Conservation (phyloP, 2,888 invertebrate species). For the Shargacucullia verbasci region DNA sequence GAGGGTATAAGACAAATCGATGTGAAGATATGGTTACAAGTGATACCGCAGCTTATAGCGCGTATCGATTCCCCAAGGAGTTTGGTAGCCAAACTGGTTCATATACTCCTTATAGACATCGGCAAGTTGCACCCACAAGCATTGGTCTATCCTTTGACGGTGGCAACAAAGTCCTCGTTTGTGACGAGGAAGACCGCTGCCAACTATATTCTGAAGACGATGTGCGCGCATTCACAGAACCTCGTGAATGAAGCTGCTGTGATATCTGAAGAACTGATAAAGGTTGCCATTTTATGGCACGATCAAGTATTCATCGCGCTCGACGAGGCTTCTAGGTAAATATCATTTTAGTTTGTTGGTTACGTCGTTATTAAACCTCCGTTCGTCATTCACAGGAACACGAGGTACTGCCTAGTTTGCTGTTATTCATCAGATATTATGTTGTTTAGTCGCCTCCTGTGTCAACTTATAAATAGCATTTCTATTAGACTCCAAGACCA, state of each 20-base stretch:
- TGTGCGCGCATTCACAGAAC: conserved; percentile 97
- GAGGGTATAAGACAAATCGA: conserved; percentile 98
- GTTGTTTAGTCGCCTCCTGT: too few relatives aligned
- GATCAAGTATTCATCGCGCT: conserved; percentile 95
- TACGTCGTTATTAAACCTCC: too few relatives aligned
- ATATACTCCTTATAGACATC: conserved; percentile 97
- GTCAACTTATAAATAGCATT: too few relatives aligned
- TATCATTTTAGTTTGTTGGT: not conserved
- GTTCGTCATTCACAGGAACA: too few relatives aligned
- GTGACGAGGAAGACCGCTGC: conserved; percentile 95
- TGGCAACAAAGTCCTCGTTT: conserved; percentile 98
- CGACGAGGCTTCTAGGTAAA: conserved; percentile 94
- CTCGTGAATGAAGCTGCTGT: conserved; percentile 98
- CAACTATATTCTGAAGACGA: conserved; percentile 97
- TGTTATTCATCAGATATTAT: too few relatives aligned
- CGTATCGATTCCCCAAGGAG: conserved; percentile 98
- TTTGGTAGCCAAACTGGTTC: conserved; percentile 96
- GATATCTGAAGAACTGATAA: conserved; percentile 98
- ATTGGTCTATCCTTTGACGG: conserved; percentile 98
- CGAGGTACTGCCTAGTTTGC: too few relatives aligned
- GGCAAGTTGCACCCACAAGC: conserved; percentile 99
- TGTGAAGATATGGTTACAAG: conserved; percentile 99
- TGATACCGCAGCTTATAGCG: conserved; percentile 99
- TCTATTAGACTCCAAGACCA: too few relatives aligned
- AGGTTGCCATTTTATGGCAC: conserved; percentile 99